Evolutionary conservation across 2,888 invertebrate species (phyloP), one percentile per base, ranked within the genome.

Genomic region (Chirona hameri): DNA sequence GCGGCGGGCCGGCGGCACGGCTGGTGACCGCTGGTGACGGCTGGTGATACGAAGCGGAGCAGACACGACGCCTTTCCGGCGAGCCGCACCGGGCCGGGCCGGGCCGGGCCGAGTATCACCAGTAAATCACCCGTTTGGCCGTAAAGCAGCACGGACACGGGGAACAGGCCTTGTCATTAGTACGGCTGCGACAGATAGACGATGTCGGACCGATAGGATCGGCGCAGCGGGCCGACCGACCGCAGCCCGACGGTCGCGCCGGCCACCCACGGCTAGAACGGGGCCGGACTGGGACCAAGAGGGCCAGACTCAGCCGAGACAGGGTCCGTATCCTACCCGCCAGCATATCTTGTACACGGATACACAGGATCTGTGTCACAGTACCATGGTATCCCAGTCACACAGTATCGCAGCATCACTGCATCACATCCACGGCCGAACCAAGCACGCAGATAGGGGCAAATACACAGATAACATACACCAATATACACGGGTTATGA

Each of bases 41-140:
- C 60, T 60, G 21, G 15, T 52, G 60, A 24, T n/a, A 39, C 39
- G 4, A 39, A 39, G 4, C 39, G 39, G 39, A 39, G 39, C 39
- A 2, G 39, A 39, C 60, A n/a, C n/a, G n/a, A n/a, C 24, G 60
- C 60, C 24, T 60, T n/a, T n/a, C n/a, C n/a, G 60, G 60, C 60
- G 60, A n/a, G 60, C n/a, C 60, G 60, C 24, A n/a, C 24, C 24
- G n/a, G n/a, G 60, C 69, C 31, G 72, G 14, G 72, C 18, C 72
- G 72, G 18, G 12, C 29, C 65, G 65, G n/a, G n/a, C n/a, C 65
- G n/a, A n/a, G n/a, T 65, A 65, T 65, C 14, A 31, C 27, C 72
- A 10, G 72, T 72, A 72, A 72, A 72, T 72, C 72, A 72, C 72
- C 29, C 31, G 72, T 29, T 31, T 27, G 72, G 29, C 72, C 72